Evolutionary conservation across 1,140 invertebrate species (phyloP).

Genomic region (Drosophila yakuba): DNA sequence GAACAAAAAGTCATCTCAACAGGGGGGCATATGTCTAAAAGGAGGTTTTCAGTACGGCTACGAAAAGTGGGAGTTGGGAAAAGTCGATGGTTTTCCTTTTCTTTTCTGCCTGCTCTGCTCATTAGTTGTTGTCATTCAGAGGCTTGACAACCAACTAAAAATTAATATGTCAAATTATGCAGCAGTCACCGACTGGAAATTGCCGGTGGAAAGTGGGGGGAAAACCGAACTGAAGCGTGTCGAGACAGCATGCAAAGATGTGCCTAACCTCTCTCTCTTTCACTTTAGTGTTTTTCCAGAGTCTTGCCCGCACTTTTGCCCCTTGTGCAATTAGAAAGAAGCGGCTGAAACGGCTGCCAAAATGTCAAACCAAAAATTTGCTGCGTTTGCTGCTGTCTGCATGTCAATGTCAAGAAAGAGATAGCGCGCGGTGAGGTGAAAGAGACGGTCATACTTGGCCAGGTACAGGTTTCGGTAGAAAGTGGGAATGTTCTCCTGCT

Average conservation of each 20-base stretch:
- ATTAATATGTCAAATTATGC: slow-evolving; percentile 82
- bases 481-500: slow-evolving; percentile 28
- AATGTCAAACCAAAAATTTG: slow-evolving; percentile 79
- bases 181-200: slow-evolving; percentile 23
- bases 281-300: not conserved
- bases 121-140: slow-evolving; percentile 61
- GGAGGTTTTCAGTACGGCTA: slow-evolving; percentile 5
- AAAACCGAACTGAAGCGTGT: slow-evolving; percentile 58
- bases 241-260: slow-evolving; percentile 48
- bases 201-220: not conserved
- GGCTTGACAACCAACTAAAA: slow-evolving; percentile 58
- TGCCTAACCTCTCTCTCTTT: not conserved
- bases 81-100: slow-evolving; percentile 1
- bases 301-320: not conserved
- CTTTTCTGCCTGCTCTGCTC: slow-evolving; percentile 19
- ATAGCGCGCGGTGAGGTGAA: not conserved
- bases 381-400: slow-evolving; percentile 54
- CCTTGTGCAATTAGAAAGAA: slow-evolving; percentile 68
- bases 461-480: slow-evolving; percentile 48
- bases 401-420: slow-evolving; percentile 45
- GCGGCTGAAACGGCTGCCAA: slow-evolving; percentile 63
- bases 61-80: not conserved
- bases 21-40: slow-evolving; percentile 48
- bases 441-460: slow-evolving; percentile 13
- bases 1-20: slow-evolving; percentile 34